These are phyloP conservation scores for Eremophila alpestris DNA, from an alignment of 2,797 vertebrate species.

Conservation along the genomic window DNA sequence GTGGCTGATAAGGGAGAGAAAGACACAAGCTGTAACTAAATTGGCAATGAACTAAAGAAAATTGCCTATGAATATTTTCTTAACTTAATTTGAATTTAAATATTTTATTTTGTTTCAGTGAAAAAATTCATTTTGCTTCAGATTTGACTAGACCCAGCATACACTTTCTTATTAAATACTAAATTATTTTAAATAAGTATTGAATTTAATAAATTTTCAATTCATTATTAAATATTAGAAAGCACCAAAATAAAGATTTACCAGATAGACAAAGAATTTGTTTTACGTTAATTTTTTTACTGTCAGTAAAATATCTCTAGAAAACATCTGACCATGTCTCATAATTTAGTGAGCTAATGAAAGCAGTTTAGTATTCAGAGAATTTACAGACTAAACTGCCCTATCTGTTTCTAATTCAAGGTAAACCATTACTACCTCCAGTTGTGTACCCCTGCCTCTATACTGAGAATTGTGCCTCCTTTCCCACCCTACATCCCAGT, in stretches of 20 bases:
- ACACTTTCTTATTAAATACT: not conserved
- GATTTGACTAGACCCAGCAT: not conserved
- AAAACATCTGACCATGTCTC: not conserved
- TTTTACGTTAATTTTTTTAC: not conserved
- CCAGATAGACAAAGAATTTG: not conserved
- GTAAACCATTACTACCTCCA: not conserved
- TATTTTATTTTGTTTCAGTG: not conserved
- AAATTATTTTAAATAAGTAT: not conserved
- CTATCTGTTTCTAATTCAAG: not conserved
- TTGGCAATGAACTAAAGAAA: not conserved
- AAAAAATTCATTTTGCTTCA: not conserved
- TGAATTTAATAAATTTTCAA: not conserved
- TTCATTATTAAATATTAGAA: not conserved
- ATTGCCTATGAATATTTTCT: conserved; percentile 12
- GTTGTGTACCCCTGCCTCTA: not conserved
- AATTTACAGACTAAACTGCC: not conserved
- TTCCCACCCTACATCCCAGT: not conserved
- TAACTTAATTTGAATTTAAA: not conserved
- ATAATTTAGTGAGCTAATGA: not conserved
- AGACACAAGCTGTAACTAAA: not conserved
- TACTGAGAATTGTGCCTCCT: not conserved
- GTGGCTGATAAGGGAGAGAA: not conserved
- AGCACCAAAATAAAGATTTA: not conserved
- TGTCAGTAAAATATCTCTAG: not conserved
- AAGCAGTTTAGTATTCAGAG: not conserved